Conservation (phyloP, 2,888 invertebrate species). For the Celastrina argiolus region DNA sequence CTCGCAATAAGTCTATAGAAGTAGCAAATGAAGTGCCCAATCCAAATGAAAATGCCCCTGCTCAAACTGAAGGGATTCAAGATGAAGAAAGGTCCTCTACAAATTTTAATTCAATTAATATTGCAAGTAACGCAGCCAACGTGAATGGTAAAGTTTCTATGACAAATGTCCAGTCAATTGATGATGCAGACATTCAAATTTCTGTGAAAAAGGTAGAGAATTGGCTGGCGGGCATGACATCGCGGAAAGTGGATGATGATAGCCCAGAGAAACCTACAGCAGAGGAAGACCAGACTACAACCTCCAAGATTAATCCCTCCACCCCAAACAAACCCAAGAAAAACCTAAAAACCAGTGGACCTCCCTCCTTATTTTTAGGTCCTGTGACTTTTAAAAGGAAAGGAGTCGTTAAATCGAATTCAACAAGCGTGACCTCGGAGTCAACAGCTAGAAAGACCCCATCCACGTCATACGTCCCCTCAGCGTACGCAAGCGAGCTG, state of each 20-base stretch:
- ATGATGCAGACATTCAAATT: constrained; percentile 27
- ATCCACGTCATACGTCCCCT: constrained; percentile 29
- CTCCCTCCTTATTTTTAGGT: constrained; percentile 29
- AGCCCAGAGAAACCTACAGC: neutral
- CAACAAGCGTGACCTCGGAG: constrained; percentile 25
- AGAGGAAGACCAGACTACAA: neutral
- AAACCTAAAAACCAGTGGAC: neutral
- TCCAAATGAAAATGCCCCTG: neutral
- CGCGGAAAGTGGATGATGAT: neutral
- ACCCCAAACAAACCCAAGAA: neutral
- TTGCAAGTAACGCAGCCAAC: neutral
- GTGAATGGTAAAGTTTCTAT: neutral
- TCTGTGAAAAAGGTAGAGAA: constrained; percentile 38
- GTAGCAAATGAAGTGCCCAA: neutral
- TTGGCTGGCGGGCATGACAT: constrained; percentile 31
- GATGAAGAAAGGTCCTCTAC: neutral
- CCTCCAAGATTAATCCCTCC: neutral
- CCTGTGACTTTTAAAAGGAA: constrained; percentile 37
- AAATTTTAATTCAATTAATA: neutral
- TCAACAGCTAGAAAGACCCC: constrained; percentile 21
- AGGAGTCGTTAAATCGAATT: constrained; percentile 26
- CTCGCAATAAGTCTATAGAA: neutral
- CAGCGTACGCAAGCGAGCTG: constrained; percentile 34
- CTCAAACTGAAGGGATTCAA: neutral
- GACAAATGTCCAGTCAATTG: neutral